phyloP scores from a whole-genome alignment of 2,113 vertebrate genomes.

The Podocnemis expansa region DNA sequence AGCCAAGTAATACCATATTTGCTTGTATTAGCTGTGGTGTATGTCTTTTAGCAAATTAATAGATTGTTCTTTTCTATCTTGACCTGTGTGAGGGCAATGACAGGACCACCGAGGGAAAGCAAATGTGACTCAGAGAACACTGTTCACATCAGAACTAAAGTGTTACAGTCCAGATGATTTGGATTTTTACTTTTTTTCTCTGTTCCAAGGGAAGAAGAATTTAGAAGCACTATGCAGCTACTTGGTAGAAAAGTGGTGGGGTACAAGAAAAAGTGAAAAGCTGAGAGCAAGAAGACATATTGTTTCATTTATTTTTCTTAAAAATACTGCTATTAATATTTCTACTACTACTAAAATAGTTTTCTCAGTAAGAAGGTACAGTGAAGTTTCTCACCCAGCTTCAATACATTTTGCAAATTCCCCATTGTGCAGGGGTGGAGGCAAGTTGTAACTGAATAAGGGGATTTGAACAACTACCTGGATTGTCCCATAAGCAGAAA shows the following conservation, averaged over 20 bases:
- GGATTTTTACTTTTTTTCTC: too few species aligned
- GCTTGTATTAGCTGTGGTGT: background rate
- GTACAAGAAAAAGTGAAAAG: too few species aligned
- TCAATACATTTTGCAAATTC: background rate
- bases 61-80: background rate
- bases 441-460: too few species aligned
- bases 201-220: too few species aligned
- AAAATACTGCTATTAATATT: too few species aligned
- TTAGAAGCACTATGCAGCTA: background rate
- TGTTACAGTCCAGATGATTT: background rate
- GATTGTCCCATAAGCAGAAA: background rate
- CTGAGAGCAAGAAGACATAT: too few species aligned
- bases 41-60: background rate
- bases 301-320: too few species aligned
- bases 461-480: too few species aligned
- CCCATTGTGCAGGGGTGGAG: background rate
- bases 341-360: too few species aligned
- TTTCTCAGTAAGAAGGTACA: too few species aligned
- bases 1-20: background rate
- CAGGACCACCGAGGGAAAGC: background rate
- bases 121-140: background rate
- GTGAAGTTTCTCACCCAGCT: background rate
- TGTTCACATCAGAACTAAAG: background rate
- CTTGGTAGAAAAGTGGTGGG: background rate
- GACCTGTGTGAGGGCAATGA: accelerated